phyloP scores from a whole-genome alignment of 2,113 vertebrate genomes.

The Propithecus coquereli region DNA sequence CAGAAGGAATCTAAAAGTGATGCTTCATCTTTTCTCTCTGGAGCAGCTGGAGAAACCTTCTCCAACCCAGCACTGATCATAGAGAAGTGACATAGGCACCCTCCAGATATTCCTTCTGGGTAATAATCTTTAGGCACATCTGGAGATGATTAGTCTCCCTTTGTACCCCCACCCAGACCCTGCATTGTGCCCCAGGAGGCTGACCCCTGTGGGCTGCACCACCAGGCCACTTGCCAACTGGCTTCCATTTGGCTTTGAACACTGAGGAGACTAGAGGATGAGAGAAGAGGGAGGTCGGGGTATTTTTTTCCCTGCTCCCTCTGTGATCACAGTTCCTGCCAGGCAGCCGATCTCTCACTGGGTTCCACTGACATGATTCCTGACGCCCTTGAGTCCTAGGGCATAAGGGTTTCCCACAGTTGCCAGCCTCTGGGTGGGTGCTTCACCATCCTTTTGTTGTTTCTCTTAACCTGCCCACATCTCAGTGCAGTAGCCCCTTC shows the following conservation, averaged over 20 bases:
- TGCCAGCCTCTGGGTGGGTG: not conserved
- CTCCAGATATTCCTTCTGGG: not conserved
- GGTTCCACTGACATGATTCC: not conserved
- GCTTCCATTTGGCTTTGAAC: not conserved
- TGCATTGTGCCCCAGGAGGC: not conserved
- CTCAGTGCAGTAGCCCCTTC: not conserved
- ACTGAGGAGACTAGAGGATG: not conserved
- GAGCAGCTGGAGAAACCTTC: not conserved
- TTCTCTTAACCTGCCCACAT: not conserved
- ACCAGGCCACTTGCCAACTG: not conserved
- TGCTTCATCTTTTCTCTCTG: not conserved
- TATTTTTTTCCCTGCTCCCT: not conserved
- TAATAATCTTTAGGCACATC: not conserved
- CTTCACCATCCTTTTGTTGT: not conserved
- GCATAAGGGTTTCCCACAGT: not conserved
- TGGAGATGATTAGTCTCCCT: not conserved
- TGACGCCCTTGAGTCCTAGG: not conserved
- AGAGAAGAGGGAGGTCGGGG: not conserved
- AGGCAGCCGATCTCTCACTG: not conserved
- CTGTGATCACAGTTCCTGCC: not conserved
- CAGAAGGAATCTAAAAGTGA: not conserved
- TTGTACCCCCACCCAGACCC: not conserved
- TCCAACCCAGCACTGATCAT: not conserved
- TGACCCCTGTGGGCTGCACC: not conserved
- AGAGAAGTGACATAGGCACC: not conserved